These are phyloP conservation scores for Temnothorax curvispinosus DNA, from an alignment of 1,140 invertebrate genomes.

Conservation along the genomic window DNA sequence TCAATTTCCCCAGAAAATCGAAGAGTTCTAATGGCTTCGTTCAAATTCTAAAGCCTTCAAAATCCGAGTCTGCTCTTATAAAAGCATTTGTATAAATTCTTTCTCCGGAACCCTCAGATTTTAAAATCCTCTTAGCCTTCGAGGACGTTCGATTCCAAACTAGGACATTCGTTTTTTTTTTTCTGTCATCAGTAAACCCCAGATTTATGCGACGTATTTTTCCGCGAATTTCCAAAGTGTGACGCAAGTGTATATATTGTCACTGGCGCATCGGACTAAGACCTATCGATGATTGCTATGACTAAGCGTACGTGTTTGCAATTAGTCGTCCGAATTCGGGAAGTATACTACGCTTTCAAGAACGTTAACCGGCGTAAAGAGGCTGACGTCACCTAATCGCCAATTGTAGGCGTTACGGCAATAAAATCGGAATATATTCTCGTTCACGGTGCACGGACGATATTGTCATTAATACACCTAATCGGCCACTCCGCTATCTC, in stretches of 20 bases:
- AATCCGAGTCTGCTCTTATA: not conserved
- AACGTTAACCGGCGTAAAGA: not conserved
- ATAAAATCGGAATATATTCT: not conserved
- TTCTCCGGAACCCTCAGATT: not conserved
- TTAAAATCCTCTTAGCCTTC: not conserved
- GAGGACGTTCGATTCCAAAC: not conserved
- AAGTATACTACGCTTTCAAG: not conserved
- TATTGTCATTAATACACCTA: not conserved
- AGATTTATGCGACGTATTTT: not conserved
- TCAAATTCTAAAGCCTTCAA: not conserved
- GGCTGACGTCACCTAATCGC: conserved; percentile 17
- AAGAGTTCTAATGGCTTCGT: not conserved
- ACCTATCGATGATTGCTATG: conserved; percentile 1
- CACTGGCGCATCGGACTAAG: conserved; percentile 1
- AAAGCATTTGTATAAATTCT: not conserved
- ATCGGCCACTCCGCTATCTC: not conserved
- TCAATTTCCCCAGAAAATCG: not conserved
- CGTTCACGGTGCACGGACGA: not conserved
- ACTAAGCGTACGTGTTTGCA: conserved; percentile 50
- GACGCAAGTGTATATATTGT: conserved; percentile 25
- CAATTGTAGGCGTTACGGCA: not conserved
- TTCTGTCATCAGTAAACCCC: not conserved
- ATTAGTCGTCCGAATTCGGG: conserved; percentile 47
- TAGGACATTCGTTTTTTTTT: not conserved
- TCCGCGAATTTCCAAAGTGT: not conserved